These are phyloP conservation scores for Parelbella ahira DNA, from an alignment of 2,888 invertebrate genomes.

Conservation along the genomic window DNA sequence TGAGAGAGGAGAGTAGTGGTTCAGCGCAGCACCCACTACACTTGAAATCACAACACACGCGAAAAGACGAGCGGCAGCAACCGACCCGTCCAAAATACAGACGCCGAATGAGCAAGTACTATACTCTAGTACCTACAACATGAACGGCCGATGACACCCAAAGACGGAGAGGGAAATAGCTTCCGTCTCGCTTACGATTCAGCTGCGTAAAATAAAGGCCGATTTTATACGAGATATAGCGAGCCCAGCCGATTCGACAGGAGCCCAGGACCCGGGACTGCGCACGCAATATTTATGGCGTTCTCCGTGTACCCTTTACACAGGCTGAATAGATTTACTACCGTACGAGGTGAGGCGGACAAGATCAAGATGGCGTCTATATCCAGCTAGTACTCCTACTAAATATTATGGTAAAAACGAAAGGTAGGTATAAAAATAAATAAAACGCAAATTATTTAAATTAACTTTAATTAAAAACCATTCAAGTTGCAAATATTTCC, in stretches of 20 bases:
- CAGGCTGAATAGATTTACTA: constrained; percentile 11
- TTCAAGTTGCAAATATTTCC: constrained; percentile 22
- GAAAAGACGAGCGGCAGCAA: constrained; percentile 62
- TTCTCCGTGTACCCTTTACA: constrained; percentile 28
- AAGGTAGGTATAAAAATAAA: constrained; percentile 1
- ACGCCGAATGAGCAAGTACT: constrained; percentile 65
- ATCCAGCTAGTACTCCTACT: too few species aligned
- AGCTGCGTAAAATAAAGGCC: constrained; percentile 33
- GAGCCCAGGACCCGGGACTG: constrained; percentile 51
- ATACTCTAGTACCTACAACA: constrained; percentile 42
- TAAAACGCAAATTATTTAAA: constrained; percentile 17
- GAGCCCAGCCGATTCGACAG: constrained; percentile 42
- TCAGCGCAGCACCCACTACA: constrained; percentile 62
- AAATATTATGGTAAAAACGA: too few species aligned
- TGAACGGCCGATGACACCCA: constrained; percentile 68
- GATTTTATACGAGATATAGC: constrained; percentile 41
- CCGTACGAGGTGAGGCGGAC: background rate
- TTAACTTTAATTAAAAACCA: constrained; percentile 28
- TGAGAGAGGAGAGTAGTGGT: constrained; percentile 48
- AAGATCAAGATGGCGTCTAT: constrained; percentile 24
- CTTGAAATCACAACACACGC: constrained; percentile 68
- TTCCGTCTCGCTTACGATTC: constrained; percentile 36
- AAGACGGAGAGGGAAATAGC: constrained; percentile 42
- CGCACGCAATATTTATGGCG: constrained; percentile 58
- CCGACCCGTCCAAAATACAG: constrained; percentile 62